Evolutionary conservation across 2,888 invertebrate genomes (phyloP), one percentile per base, ranked within the genome.

Genomic region (Aspidapion aeneum): DNA sequence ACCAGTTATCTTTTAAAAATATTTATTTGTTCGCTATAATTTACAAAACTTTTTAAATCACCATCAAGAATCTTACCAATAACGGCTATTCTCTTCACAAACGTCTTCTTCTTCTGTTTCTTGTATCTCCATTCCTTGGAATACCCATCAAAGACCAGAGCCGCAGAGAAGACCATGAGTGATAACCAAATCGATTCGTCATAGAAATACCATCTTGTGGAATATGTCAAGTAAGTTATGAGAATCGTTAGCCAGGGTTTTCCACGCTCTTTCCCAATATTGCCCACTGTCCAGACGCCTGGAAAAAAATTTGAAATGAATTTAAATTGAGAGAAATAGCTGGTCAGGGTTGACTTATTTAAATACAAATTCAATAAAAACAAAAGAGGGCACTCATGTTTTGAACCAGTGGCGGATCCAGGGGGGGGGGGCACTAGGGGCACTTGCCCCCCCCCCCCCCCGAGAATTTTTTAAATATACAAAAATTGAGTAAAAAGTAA

Each of bases 261-360:
- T 1, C 95, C 95, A 72, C 85, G 82, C 75, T 96, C 91, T 1
- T 90, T 85, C 0, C 96, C 96, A 67, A 96, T 90, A 74, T 96
- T 97, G 21, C 96, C 96, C 7, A 96, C 93, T 0, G 89, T 83
- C 90, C 94, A 93, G 0, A 95, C 91, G 71, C 96, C 97, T 94
- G 77, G 18, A 79, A 69, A 70, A 70, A 58, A 68, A 21, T 61
- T 52, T n/a, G 49, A 48, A 12, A n/a, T n/a, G 49, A 12, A 12
- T 12, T 48, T 48, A n/a, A 48, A 48, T n/a, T 48, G n/a, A 48
- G 49, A 9, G n/a, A n/a, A 12, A n/a, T n/a, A 48, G n/a, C 9
- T 9, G 49, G 49, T 48, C 9, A n/a, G 9, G 49, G 49, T 9
- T 9, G n/a, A 48, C n/a, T n/a, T n/a, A 12, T 48, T 12, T 48